phyloP scores from a whole-genome alignment of 2,113 vertebrate genomes.

The Leptocoma aspasia region DNA sequence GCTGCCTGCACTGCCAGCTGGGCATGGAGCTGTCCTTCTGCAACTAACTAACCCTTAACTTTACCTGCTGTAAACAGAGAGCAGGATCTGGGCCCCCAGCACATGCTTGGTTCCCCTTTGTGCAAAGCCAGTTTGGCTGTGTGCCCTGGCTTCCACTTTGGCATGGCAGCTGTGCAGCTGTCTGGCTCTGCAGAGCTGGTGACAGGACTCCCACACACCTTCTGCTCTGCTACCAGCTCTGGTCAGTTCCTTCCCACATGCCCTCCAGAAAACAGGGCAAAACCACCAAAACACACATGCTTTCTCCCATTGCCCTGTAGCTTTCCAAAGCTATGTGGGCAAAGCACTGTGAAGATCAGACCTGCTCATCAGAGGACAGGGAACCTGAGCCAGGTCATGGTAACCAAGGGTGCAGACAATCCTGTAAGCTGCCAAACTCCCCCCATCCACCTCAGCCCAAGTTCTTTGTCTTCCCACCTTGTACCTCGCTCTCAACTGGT shows the following conservation, averaged over 20 bases:
- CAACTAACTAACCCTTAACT: not conserved
- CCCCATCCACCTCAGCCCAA: not conserved
- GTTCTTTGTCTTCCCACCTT: accelerated
- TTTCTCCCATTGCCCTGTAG: not conserved
- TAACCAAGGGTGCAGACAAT: not conserved
- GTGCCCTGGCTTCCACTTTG: not conserved
- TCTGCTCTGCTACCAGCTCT: not conserved
- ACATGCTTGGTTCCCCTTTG: not conserved
- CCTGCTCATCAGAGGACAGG: not conserved
- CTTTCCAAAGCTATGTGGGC: not conserved
- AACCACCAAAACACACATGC: not conserved
- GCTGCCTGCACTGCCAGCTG: not conserved
- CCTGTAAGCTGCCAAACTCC: not conserved
- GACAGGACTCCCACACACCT: not conserved
- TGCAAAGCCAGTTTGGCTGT: not conserved
- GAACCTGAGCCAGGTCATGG: not conserved
- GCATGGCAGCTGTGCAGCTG: not conserved
- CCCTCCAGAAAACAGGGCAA: not conserved
- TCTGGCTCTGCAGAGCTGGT: not conserved
- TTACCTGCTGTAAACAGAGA: not conserved
- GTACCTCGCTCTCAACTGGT: not conserved
- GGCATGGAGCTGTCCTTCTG: not conserved
- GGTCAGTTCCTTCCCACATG: not conserved
- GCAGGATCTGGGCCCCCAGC: not conserved
- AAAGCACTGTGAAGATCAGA: not conserved